Base-by-base conservation (phyloP, 2,113 vertebrate genomes). In the Gymnogyps californianus region DNA sequence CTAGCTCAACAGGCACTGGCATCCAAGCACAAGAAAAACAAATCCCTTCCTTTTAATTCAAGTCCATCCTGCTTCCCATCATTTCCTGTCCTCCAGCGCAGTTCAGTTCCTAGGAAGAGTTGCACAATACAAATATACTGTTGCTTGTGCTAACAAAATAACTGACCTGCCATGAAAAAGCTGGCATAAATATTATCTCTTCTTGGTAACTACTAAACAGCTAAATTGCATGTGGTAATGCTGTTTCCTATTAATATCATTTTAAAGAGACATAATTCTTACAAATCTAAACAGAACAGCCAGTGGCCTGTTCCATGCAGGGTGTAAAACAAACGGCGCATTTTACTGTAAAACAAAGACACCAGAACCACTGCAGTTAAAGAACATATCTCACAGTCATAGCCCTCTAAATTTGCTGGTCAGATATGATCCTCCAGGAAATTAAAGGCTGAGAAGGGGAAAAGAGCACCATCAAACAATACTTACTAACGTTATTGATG, bases 21-120 rank as follows among this genome's bases (percentile, higher is more conserved):
- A 88, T 85, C 74, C 66, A 90, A 80, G 80, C 19, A 79, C 18
- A 72, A 85, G 66, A 66, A 89, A 97, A 96, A 94, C 46, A 95
- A 95, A 74, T 85, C 49, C 42, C 18, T 96, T 94, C 87, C 74
- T 92, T 93, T 93, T 92, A 91, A 92, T 94, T 96, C 92, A 91
- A 92, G 54, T 72, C 77, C 70, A 59, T 93, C 78, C 71, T 67
- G 89, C 84, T 94, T 96, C 93, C 64, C 87, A 47, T 91, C 94
- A 88, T 86, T 96, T 97, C 89, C 95, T 96, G 93, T 94, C 70
- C 79, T 95, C 82, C 75, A 59, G 86, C 1, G 2, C 64, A 91
- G 78, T 54, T 91, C 87, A 96, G 87, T 97, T 97, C 96, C 94
- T 95, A 93, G 84, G 96, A 97, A 97, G 46, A 94, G 55, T 96